Conservation (phyloP, 2,113 vertebrate species). For the Garra rufa region DNA sequence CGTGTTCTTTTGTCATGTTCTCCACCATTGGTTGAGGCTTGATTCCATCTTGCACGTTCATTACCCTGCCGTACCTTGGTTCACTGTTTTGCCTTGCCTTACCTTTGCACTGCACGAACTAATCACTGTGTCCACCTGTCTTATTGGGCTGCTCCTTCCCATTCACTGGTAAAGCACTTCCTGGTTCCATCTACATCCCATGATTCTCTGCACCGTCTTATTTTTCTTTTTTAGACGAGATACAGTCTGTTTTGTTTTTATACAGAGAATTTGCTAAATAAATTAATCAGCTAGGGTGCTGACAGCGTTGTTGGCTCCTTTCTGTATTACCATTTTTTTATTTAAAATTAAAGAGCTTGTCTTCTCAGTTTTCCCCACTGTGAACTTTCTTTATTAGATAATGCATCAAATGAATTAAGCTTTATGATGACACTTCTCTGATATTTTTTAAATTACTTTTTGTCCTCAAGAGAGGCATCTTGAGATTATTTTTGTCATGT, state of each 20-base stretch:
- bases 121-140: conserved; percentile 44
- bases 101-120: conserved; percentile 45
- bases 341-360: conserved; percentile 19
- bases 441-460: neutral
- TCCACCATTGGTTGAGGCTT: conserved; percentile 43
- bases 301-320: conserved; percentile 55
- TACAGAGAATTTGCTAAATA: conserved; percentile 66
- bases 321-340: conserved; percentile 38
- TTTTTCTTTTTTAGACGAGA: conserved; percentile 46
- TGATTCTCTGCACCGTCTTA: conserved; percentile 33
- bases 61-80: conserved; percentile 22
- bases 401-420: conserved; percentile 36
- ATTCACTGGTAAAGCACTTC: conserved; percentile 36
- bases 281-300: conserved; percentile 70
- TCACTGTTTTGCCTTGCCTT: conserved; percentile 1
- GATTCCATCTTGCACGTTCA: conserved; percentile 45
- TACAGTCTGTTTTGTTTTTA: neutral
- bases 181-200: conserved; percentile 34
- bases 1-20: conserved; percentile 28
- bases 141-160: conserved; percentile 39
- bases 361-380: conserved; percentile 8
- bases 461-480: neutral
- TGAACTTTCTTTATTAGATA: conserved; percentile 18
- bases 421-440: neutral
- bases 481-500: neutral